phyloP scores from a whole-genome alignment of 2,797 vertebrate species.

The Rhabdophis nuchalis region DNA sequence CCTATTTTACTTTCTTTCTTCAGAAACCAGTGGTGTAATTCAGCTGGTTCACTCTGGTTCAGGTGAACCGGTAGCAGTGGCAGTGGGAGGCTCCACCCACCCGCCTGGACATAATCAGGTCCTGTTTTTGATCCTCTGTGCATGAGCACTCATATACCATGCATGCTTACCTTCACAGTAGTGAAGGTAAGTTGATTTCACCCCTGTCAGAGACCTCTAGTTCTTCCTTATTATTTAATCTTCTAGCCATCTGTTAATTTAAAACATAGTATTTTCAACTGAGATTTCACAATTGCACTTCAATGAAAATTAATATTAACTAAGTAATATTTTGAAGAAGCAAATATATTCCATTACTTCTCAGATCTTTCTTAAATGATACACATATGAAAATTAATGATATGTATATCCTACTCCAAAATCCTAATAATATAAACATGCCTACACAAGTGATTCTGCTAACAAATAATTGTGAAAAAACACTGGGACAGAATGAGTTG shows the following conservation, averaged over 20 bases:
- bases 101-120: no score
- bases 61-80: no score
- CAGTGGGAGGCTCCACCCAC: no score
- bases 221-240: conserved; percentile 48
- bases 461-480: conserved; percentile 6
- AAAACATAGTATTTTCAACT: conserved; percentile 57
- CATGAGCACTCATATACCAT: no score
- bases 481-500: not conserved
- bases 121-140: no score
- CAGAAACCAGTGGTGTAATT: conserved; percentile 12
- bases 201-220: conserved; percentile 35
- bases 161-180: no score
- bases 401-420: conserved; percentile 19
- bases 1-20: conserved; percentile 40
- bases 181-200: no score
- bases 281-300: conserved; percentile 58
- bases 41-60: no score
- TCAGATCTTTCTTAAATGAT: conserved; percentile 17
- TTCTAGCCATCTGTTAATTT: conserved; percentile 55
- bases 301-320: conserved; percentile 60
- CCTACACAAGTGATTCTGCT: conserved; percentile 13
- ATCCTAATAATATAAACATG: conserved; percentile 19
- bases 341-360: conserved; percentile 49
- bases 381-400: conserved; percentile 10
- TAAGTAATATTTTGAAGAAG: conserved; percentile 45